Base-by-base conservation (phyloP, 2,888 invertebrate species). In the Dinocampus coccinellae region DNA sequence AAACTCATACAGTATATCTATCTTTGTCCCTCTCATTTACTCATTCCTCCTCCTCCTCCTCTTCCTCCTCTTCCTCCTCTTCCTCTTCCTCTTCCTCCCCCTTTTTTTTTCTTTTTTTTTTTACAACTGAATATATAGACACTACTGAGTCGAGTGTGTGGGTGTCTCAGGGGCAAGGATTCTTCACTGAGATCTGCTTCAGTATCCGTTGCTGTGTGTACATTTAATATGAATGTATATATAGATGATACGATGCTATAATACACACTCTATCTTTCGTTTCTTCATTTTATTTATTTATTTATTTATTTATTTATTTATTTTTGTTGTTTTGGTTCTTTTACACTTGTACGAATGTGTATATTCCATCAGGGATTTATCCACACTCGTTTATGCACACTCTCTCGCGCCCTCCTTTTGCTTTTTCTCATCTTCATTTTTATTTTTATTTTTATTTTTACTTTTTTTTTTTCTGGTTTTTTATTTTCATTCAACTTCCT, bases 221-320 rank as follows among this genome's bases (percentile, higher is more conserved):
- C 36, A 20, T 39, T 22, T 20, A n/a, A 22, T 67, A 70, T 60
- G 64, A 47, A 78, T 80, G 77, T 82, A 84, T 80, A 78, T 82
- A 84, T 83, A 82, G 84, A 83, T 83, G 47, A 82, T 82, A 77
- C 76, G 78, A 74, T 78, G 79, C 80, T 80, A 79, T 78, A 82
- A 80, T 79, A 79, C 78, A 78, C 78, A 76, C 79, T 63, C 77
- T 73, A 47, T 47, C 16, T 47, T 47, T 3, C 4, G 16, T 16
- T n/a, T 47, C 16, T 16, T 47, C n/a, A n/a, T n/a, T n/a, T n/a
- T n/a, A n/a, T n/a, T n/a, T n/a, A n/a, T n/a, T n/a, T n/a, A n/a
- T n/a, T n/a, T n/a, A n/a, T n/a, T n/a, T n/a, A n/a, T n/a, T n/a
- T n/a, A n/a, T n/a, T n/a, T n/a, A n/a, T n/a, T n/a, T n/a, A n/a